phyloP scores from a whole-genome alignment of 2,113 vertebrate species.

The Copsychus sechellarum region DNA sequence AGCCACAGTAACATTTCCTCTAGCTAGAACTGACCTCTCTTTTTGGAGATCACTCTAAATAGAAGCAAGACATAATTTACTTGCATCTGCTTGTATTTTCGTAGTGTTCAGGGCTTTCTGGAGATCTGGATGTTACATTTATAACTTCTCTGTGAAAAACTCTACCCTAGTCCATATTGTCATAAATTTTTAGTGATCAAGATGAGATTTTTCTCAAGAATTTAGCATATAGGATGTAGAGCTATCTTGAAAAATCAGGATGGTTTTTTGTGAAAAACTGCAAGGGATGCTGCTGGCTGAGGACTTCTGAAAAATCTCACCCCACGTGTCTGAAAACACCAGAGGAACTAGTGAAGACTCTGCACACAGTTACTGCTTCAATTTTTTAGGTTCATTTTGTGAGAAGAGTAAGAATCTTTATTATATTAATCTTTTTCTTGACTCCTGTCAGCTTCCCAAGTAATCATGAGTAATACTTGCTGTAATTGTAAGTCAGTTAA shows the following conservation, averaged over 20 bases:
- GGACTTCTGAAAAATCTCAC: conserved; percentile 1
- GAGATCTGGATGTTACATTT: conserved; percentile 37
- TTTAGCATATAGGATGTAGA: conserved; percentile 31
- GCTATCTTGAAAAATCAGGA: neutral
- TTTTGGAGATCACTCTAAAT: neutral
- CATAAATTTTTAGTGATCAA: conserved; percentile 48
- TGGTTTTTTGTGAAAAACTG: neutral
- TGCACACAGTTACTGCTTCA: neutral
- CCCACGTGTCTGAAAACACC: conserved; percentile 12
- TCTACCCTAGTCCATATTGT: conserved; percentile 37
- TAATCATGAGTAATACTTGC: neutral
- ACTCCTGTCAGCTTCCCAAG: neutral
- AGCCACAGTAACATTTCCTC: neutral
- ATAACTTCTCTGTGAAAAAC: conserved; percentile 21
- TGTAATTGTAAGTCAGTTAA: neutral
- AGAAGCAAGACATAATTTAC: conserved; percentile 23
- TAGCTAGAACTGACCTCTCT: neutral
- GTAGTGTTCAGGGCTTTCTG: neutral
- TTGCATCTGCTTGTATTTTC: conserved; percentile 23
- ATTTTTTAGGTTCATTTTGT: neutral
- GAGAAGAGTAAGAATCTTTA: neutral
- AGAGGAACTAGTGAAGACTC: neutral
- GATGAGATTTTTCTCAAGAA: conserved; percentile 31
- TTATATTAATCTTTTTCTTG: neutral
- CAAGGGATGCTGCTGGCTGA: conserved; percentile 26